These are phyloP conservation scores for Notocelia uddmanniana DNA, from an alignment of 2,888 invertebrate species.

Conservation along the genomic window DNA sequence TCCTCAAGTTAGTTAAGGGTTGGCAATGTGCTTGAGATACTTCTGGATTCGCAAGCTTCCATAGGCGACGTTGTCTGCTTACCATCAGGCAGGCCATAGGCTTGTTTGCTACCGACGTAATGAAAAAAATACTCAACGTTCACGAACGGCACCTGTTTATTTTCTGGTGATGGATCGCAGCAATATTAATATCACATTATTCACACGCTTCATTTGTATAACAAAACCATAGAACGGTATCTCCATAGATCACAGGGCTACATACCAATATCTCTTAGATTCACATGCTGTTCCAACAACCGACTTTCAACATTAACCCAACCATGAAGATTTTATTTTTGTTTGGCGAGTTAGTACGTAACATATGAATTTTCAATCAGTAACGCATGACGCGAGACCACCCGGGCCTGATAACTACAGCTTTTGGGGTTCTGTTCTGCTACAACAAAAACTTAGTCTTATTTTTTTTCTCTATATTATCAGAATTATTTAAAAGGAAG, in stretches of 20 bases:
- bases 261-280: conserved; percentile 21
- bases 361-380: conserved; percentile 29
- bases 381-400: conserved; percentile 42
- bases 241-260: conserved; percentile 40
- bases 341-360: not conserved
- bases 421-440: conserved; percentile 16
- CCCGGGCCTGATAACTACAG: conserved; percentile 27
- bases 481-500: not conserved
- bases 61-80: too few relatives aligned
- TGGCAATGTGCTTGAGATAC: too few relatives aligned
- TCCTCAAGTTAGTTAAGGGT: too few relatives aligned
- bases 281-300: conserved; percentile 16
- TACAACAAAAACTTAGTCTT: not conserved
- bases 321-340: not conserved
- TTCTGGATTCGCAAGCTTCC: too few relatives aligned
- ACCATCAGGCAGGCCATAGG: too few relatives aligned
- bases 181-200: conserved; percentile 27
- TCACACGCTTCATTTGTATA: conserved; percentile 40
- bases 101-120: too few relatives aligned
- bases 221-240: conserved; percentile 30
- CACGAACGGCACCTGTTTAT: not conserved
- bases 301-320: not conserved
- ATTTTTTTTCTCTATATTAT: not conserved
- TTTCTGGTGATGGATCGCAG: not conserved
- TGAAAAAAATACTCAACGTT: too few relatives aligned